Conservation (phyloP, 2,797 vertebrate species). For the Periophthalmus magnuspinnatus region DNA sequence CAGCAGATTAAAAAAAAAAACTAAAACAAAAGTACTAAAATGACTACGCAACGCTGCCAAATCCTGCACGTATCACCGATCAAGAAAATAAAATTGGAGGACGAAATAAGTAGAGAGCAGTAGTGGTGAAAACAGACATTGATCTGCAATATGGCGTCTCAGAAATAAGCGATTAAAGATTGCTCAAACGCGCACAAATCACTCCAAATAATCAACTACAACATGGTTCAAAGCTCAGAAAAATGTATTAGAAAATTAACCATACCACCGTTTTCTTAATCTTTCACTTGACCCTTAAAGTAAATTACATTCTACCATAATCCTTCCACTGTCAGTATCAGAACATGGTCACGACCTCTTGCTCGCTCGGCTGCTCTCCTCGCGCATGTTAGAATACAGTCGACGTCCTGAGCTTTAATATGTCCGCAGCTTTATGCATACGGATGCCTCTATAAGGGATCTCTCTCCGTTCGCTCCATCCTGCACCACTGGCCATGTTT, state of each 20-base stretch:
- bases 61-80: no score
- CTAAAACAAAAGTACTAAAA: no score
- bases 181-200: no score
- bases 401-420: not conserved
- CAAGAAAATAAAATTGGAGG: no score
- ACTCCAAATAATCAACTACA: no score
- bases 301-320: slow-evolving; percentile 9
- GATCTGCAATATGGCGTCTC: no score
- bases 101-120: no score
- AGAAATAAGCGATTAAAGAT: no score
- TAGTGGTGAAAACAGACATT: no score
- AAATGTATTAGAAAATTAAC: not conserved
- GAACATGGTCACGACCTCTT: slow-evolving; percentile 21
- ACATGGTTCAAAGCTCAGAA: no score
- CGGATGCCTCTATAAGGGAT: slow-evolving; percentile 9
- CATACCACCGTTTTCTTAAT: not conserved
- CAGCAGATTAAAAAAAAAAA: no score
- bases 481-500: not conserved
- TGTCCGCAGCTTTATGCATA: not conserved
- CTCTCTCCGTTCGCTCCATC: not conserved
- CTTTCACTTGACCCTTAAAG: not conserved
- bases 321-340: slow-evolving; percentile 15
- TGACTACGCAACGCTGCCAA: no score
- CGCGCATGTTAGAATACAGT: slow-evolving; percentile 13
- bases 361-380: slow-evolving; percentile 13